phyloP scores from a whole-genome alignment of 1,140 invertebrate species.

The Vanessa tameamea region DNA sequence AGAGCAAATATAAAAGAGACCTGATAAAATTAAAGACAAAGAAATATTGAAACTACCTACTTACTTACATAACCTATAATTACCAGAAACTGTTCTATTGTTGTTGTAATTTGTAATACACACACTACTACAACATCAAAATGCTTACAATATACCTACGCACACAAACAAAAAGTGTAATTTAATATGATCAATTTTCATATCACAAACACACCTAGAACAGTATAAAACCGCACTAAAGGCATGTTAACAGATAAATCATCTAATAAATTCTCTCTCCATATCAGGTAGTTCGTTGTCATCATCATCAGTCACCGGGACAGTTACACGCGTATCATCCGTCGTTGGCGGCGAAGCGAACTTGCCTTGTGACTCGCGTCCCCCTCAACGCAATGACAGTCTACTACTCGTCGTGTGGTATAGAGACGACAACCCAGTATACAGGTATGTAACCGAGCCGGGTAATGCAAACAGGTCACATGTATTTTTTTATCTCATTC shows the following conservation, averaged over 20 bases:
- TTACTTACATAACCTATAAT: no score
- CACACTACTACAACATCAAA: no score
- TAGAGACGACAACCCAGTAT: slow-evolving; percentile 81
- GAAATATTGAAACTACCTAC: no score
- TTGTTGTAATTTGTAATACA: no score
- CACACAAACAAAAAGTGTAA: no score
- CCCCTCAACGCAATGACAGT: slow-evolving; percentile 79
- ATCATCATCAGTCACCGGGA: slow-evolving; percentile 49
- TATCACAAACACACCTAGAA: no score
- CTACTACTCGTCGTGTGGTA: slow-evolving; percentile 82
- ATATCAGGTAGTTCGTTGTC: slow-evolving; percentile 48
- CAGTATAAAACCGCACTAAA: no score
- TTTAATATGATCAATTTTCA: no score
- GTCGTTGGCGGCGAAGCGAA: slow-evolving; percentile 79
- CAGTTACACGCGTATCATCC: slow-evolving; percentile 63
- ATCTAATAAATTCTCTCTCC: slow-evolving; percentile 17
- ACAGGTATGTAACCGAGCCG: slow-evolving; percentile 66
- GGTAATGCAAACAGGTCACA: background rate
- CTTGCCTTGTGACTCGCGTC: slow-evolving; percentile 81
- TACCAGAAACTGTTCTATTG: no score
- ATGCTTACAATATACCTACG: no score
- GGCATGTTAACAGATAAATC: background rate
- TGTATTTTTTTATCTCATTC: background rate
- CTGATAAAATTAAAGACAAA: no score
- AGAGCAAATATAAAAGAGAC: no score